Percentiles rank a stretch among this genome's conserved stretches.
Conservation (phyloP, 2,888 invertebrate species). For the Cryptus armator region DNA sequence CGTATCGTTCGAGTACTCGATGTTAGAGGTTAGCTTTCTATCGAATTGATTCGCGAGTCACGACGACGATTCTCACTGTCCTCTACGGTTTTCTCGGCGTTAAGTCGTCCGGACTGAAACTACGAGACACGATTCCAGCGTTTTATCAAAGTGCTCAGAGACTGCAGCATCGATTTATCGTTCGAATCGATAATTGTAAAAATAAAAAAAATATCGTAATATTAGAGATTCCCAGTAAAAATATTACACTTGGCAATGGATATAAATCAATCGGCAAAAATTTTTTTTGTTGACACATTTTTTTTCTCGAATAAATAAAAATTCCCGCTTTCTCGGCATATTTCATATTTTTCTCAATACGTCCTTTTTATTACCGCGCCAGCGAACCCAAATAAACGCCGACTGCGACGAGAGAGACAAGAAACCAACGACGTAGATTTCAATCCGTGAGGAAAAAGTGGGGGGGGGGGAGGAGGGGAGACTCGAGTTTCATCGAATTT, state of each 20-base stretch:
- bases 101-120: background rate
- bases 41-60: slow-evolving; percentile 18
- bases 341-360: slow-evolving; percentile 16
- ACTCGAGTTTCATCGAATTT: slow-evolving; percentile 13
- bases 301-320: background rate
- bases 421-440: background rate
- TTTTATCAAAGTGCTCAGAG: background rate
- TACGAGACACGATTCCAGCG: background rate
- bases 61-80: background rate
- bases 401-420: slow-evolving; percentile 1
- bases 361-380: background rate
- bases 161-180: too few species aligned
- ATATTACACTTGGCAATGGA: background rate
- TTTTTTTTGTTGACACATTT: background rate
- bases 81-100: background rate
- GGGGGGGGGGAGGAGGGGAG: background rate
- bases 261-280: background rate
- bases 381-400: slow-evolving; percentile 2
- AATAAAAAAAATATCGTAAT: too few species aligned
- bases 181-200: too few species aligned
- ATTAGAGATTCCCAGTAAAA: too few species aligned
- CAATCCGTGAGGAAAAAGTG: background rate
- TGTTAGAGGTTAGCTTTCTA: slow-evolving; percentile 12
- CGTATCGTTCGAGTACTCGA: too few species aligned
- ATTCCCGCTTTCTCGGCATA: background rate